These are phyloP conservation scores for Lepetodrilus schrolli DNA, from an alignment of 2,888 invertebrate species.

Conservation along the genomic window DNA sequence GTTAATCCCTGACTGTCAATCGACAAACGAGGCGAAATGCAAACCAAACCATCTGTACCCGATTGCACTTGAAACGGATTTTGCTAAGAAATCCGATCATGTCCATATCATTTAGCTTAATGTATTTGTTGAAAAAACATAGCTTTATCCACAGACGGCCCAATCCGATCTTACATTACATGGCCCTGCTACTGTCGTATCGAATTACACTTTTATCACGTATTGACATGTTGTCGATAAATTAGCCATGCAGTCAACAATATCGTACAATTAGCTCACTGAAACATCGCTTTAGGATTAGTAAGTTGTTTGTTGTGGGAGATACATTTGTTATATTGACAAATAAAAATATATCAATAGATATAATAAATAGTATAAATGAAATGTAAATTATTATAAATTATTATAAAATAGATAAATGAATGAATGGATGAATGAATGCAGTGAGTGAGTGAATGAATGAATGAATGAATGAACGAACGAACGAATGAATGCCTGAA, in stretches of 20 bases:
- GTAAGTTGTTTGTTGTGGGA: neutral
- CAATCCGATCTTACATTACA: neutral
- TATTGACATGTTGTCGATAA: neutral
- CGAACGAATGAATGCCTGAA: neutral
- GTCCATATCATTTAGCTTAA: conserved; percentile 5
- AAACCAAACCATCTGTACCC: conserved; percentile 1
- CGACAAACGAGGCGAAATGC: neutral
- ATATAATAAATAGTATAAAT: neutral
- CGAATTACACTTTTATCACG: conserved; percentile 5
- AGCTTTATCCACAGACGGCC: neutral
- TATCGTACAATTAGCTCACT: neutral
- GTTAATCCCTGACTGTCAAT: conserved; percentile 3
- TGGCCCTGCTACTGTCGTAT: neutral
- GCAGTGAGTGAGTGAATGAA: neutral
- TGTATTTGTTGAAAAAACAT: conserved; percentile 13
- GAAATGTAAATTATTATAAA: neutral
- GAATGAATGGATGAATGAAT: neutral
- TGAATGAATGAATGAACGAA: neutral
- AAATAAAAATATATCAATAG: neutral
- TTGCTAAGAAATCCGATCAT: conserved; percentile 19
- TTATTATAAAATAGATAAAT: neutral
- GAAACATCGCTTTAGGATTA: neutral
- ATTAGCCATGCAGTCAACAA: neutral
- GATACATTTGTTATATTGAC: neutral
- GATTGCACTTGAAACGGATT: neutral